Conservation (phyloP, 2,888 invertebrate species). For the Oxycera nigricornis region DNA sequence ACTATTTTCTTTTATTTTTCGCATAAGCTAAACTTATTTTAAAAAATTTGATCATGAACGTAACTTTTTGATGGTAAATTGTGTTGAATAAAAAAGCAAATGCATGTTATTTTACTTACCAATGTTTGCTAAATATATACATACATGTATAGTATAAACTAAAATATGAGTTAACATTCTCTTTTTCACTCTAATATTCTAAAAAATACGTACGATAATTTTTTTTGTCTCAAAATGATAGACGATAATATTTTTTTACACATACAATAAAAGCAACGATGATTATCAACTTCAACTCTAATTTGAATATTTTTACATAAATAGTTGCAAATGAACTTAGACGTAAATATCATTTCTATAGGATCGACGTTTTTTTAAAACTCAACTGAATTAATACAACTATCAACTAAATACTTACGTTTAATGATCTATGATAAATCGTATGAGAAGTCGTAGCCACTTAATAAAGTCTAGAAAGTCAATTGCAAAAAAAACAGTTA, state of each 20-base stretch:
- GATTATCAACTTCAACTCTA: background rate
- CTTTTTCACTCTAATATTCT: no score
- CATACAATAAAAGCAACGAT: background rate
- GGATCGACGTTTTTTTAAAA: background rate
- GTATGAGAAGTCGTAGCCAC: background rate
- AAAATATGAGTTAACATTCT: no score
- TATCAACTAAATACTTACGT: background rate
- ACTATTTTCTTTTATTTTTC: background rate
- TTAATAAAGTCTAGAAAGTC: background rate
- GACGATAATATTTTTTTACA: no score
- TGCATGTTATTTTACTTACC: background rate
- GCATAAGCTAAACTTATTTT: background rate
- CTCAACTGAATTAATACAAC: background rate
- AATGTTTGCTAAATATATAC: no score
- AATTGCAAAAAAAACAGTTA: background rate
- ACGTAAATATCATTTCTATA: background rate
- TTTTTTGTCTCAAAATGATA: no score
- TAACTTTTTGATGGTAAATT: background rate
- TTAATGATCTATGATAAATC: background rate
- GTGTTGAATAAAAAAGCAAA: conserved; percentile 1
- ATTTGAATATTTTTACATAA: background rate
- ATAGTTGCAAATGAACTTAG: background rate
- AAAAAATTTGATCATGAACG: background rate
- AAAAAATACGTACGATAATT: no score
- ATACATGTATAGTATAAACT: no score